These are phyloP conservation scores for Manis pentadactyla DNA, from an alignment of 2,797 vertebrate species.

Conservation along the genomic window DNA sequence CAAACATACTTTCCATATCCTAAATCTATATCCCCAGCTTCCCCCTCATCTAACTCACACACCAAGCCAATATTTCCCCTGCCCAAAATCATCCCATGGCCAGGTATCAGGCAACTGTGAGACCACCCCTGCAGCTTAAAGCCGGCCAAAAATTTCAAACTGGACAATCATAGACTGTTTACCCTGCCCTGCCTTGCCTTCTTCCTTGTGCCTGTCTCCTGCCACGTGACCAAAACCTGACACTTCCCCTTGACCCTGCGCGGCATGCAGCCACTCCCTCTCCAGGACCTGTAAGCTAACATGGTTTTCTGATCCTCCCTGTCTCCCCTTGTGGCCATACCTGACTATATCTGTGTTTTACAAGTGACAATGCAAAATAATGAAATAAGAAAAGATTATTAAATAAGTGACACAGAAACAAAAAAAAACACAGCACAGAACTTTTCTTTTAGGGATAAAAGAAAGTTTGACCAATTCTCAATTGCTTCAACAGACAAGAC, in stretches of 20 bases:
- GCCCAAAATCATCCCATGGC: background rate
- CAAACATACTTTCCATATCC: background rate
- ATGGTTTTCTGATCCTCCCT: background rate
- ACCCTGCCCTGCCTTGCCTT: background rate
- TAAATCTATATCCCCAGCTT: background rate
- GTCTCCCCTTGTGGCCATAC: background rate
- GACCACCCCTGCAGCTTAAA: background rate
- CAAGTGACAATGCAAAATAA: too few species aligned
- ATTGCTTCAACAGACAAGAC: background rate
- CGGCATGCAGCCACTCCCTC: background rate
- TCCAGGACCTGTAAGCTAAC: background rate
- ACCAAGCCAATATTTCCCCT: background rate
- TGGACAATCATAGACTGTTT: background rate
- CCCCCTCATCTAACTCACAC: background rate
- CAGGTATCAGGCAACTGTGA: background rate
- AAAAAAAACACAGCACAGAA: background rate
- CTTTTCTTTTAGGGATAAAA: constrained; percentile 20
- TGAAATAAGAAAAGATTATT: too few species aligned
- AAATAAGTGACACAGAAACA: too few species aligned
- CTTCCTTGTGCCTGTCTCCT: background rate
- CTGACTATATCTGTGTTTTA: too few species aligned
- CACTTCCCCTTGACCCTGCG: background rate
- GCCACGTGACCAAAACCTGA: background rate
- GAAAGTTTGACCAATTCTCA: background rate
- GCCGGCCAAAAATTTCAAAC: background rate